Percentiles rank a stretch among this genome's conserved stretches.
These are phyloP conservation scores for Uromys caudimaculatus DNA, from an alignment of 2,797 vertebrate species.

Conservation along the genomic window DNA sequence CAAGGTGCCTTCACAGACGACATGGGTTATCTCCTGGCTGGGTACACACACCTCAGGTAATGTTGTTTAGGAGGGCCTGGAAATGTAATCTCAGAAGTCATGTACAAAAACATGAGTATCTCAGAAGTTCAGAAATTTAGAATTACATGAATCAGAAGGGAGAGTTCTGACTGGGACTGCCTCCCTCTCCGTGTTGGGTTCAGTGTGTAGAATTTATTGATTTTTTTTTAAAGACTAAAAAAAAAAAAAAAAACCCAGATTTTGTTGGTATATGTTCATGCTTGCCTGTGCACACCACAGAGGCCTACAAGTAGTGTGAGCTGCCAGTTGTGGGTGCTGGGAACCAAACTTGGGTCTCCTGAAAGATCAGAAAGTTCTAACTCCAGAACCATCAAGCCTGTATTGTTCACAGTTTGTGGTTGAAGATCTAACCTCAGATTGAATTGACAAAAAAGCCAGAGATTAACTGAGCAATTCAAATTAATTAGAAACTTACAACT, in stretches of 20 bases:
- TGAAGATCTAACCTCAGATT: neutral
- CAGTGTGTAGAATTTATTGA: neutral
- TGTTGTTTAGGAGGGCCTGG: neutral
- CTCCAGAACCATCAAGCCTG: too few relatives aligned
- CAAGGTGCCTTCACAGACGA: neutral
- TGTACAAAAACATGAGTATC: neutral
- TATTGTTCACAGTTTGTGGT: neutral
- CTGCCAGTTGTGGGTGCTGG: neutral
- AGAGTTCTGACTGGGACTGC: neutral
- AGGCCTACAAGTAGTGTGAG: neutral
- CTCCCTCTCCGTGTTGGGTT: neutral
- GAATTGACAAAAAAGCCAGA: neutral
- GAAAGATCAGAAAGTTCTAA: neutral
- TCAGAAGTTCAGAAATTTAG: constrained; percentile 9
- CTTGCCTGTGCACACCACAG: neutral
- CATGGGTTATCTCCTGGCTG: neutral
- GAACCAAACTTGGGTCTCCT: neutral
- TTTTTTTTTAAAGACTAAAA: neutral
- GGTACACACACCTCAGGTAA: neutral
- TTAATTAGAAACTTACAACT: constrained; percentile 36
- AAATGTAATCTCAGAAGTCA: constrained; percentile 18
- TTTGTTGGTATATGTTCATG: too few relatives aligned
- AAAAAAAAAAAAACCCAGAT: neutral
- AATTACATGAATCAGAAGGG: neutral
- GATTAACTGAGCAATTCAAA: constrained; percentile 37